Evolutionary conservation across 2,888 invertebrate species (phyloP).

Genomic region (Tetramorium bicarinatum): DNA sequence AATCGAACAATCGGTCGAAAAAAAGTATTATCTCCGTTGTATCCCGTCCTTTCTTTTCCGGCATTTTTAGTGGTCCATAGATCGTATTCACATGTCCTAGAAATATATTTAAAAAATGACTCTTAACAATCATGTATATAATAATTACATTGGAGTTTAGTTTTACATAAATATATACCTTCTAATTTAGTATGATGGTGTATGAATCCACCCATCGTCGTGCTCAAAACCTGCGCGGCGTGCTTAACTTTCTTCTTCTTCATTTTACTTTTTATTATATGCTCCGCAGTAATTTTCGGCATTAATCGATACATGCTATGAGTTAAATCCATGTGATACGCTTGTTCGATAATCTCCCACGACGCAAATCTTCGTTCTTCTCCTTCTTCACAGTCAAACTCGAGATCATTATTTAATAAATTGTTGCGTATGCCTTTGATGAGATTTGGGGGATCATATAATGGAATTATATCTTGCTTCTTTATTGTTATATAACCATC

Average conservation of each 20-base stretch:
- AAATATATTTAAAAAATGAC: neutral
- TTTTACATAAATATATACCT: constrained; percentile 27
- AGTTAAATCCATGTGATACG: constrained; percentile 50
- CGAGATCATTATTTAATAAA: constrained; percentile 49
- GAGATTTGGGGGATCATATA: constrained; percentile 53
- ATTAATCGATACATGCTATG: constrained; percentile 39
- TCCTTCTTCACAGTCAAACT: constrained; percentile 36
- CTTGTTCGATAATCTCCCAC: constrained; percentile 48
- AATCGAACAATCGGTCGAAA: constrained; percentile 51
- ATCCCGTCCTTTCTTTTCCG: constrained; percentile 44
- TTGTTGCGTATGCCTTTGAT: constrained; percentile 48
- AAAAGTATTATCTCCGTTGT: constrained; percentile 52
- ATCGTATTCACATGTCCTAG: constrained; percentile 35
- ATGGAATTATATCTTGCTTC: constrained; percentile 37
- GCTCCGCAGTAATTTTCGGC: constrained; percentile 53
- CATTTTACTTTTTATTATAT: constrained; percentile 37
- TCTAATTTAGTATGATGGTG: constrained; percentile 46
- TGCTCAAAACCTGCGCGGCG: constrained; percentile 41
- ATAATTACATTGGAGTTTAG: neutral
- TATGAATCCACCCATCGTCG: constrained; percentile 50
- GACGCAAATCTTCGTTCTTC: constrained; percentile 46
- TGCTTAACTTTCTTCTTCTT: constrained; percentile 40
- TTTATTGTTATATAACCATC: constrained; percentile 46
- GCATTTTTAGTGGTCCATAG: constrained; percentile 41
- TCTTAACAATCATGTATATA: neutral